These are phyloP conservation scores for Heliocidaris tuberculata DNA, from an alignment of 35 echinoderm and acorn worm species.

Conservation along the genomic window DNA sequence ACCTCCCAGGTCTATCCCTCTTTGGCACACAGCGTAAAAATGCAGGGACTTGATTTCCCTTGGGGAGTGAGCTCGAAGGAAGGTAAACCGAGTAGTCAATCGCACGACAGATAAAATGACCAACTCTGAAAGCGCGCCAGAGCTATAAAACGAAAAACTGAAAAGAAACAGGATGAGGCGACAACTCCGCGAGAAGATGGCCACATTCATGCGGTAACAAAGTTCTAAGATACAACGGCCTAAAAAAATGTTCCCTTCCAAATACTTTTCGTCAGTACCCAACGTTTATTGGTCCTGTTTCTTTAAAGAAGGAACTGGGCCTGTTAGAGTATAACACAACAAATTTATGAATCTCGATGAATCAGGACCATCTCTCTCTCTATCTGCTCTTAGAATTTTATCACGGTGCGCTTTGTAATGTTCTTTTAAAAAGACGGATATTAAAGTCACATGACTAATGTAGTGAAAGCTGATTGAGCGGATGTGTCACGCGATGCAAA, in stretches of 20 bases:
- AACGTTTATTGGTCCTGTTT: background rate
- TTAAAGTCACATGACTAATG: too few relatives aligned
- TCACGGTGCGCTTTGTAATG: too few relatives aligned
- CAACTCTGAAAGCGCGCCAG: background rate
- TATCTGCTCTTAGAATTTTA: too few relatives aligned
- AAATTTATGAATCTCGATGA: too few relatives aligned
- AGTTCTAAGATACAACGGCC: background rate
- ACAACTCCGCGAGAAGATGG: background rate
- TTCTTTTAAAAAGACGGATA: too few relatives aligned
- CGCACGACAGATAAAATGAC: constrained; percentile 1
- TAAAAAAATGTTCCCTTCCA: background rate
- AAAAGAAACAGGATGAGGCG: background rate
- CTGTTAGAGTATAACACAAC: background rate
- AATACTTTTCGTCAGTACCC: background rate
- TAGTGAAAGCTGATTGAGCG: too few relatives aligned
- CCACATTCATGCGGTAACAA: too few relatives aligned
- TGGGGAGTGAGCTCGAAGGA: background rate
- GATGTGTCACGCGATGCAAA: too few relatives aligned
- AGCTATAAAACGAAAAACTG: background rate
- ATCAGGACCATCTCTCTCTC: too few relatives aligned
- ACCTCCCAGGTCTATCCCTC: background rate
- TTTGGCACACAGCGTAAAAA: background rate
- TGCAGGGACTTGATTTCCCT: background rate
- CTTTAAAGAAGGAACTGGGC: background rate
- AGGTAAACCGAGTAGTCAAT: background rate